Evolutionary conservation across 2,113 vertebrate species (phyloP), one percentile per base, ranked within the genome.

Genomic region (Sapajus apella): DNA sequence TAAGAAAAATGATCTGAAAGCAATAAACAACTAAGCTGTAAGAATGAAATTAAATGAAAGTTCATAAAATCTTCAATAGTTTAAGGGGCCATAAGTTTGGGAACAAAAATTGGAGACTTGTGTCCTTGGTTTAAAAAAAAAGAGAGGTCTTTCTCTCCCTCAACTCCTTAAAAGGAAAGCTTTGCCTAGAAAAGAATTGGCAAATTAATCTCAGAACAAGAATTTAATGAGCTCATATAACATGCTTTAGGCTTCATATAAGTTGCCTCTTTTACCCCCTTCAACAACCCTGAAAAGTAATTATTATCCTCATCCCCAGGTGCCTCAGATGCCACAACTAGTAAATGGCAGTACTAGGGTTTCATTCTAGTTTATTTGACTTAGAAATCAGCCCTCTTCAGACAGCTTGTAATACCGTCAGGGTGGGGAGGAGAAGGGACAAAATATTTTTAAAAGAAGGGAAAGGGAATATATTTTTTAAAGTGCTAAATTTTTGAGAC

Each of bases 141-240:
- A 14, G 25, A 80, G 32, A 64, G 5, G 6, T 55, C 12, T 55
- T 83, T 40, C 23, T 55, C 20, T 80, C 77, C 40, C 14, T 80
- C 14, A 16, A 50, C 56, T 58, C 21, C 76, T 94, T 76, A 56
- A 88, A 45, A 27, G 68, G 55, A 68, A 77, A 87, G 7, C 17
- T 80, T 89, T 91, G 35, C 56, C 55, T 80, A 20, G 37, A 50
- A 27, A 96, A 81, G n/a, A 83, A 61, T 52, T 45, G 80, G 56
- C 23, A 43, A 82, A 72, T 83, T 88, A 50, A 94, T 77, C 50
- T 77, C 52, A 61, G 76, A 87, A 72, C 13, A 88, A 58, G 20
- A 93, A 77, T 88, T 88, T 77, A 85, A 64, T 66, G 14, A 96
- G 20, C 30, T 86, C 35, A 56, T 81, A 80, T 75, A 81, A 80